Base-by-base conservation (phyloP, 2,797 vertebrate genomes). In the Bothrops alternatus region DNA sequence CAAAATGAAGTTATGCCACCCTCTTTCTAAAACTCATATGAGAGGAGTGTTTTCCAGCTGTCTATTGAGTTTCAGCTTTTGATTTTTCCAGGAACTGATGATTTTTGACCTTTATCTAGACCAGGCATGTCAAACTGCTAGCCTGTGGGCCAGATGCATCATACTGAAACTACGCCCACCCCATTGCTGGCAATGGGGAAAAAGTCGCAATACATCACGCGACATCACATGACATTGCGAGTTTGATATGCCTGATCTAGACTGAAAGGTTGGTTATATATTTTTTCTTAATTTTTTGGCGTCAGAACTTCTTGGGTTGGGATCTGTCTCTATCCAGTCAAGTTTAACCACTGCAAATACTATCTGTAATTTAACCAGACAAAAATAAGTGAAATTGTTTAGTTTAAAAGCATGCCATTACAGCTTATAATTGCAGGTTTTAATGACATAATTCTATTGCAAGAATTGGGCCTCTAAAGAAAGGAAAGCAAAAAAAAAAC, bases 121-220 rank as follows among this genome's bases (percentile, higher is more conserved):
- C 7, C 50, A 11, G 50, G 50, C 8, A 10, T 53, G 50, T 53
- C 7, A 53, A 53, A 53, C 50, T 53, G 50, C 50, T 0, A 1
- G 8, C 50, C 50, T 1, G 2, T 10, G 10, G 50, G 50, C 50
- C 10, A 1, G 50, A 53, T 10, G 10, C 50, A 2, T 53, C 10
- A 53, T 2, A 53, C 10, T 10, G 50, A 53, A 53, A 53, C 50
- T 10, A 1, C 8, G 2, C 10, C 50, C 50, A 53, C 2, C 10
- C 50, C 50, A 11, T 11, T 53, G 10, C 50, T 10, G 10, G 50
- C 50, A 53, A 53, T 53, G 50, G 50, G 8, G 10, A 11, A 53
- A 53, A 10, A 2, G 10, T 53, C 10, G 8, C 1, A 8, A 53
- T 53, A 53, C 1, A 10, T 53, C 10, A 10, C 0, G 50, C 1